A percentile compares a stretch with the other conserved stretches of the same genome.
These are phyloP conservation scores for Drosophila sucinea DNA, from an alignment of 1,140 invertebrate genomes.

Conservation along the genomic window DNA sequence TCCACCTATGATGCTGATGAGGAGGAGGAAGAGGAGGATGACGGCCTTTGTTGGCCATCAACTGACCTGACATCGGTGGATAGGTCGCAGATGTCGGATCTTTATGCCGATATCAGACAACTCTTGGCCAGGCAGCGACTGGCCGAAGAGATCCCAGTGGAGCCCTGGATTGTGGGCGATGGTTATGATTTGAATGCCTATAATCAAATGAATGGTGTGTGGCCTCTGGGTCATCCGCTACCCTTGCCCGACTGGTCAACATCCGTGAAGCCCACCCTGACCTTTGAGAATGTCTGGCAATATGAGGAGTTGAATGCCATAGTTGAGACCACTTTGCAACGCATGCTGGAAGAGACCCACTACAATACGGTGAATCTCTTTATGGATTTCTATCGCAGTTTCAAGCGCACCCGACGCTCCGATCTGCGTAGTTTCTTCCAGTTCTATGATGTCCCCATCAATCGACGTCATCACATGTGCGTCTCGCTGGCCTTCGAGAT, in stretches of 20 bases:
- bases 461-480: constrained; percentile 91
- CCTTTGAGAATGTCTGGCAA: constrained; percentile 85
- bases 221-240: constrained; percentile 87
- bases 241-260: constrained; percentile 88
- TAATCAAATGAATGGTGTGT: constrained; percentile 84
- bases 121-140: constrained; percentile 63
- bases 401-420: constrained; percentile 85
- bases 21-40: constrained; percentile 56
- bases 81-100: constrained; percentile 54
- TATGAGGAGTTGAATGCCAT: constrained; percentile 91
- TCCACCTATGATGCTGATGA: constrained; percentile 36
- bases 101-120: constrained; percentile 72
- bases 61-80: constrained; percentile 77
- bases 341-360: constrained; percentile 89
- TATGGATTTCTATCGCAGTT: constrained; percentile 90
- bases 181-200: constrained; percentile 82
- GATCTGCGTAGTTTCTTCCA: constrained; percentile 88
- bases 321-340: constrained; percentile 90
- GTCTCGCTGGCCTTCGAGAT: constrained; percentile 93
- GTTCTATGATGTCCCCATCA: constrained; percentile 90
- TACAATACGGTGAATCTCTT: constrained; percentile 95
- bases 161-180: constrained; percentile 68
- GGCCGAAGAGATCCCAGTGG: constrained; percentile 13
- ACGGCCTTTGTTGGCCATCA: constrained; percentile 46
- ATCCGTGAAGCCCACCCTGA: constrained; percentile 83